Conservation (phyloP, 2,113 vertebrate genomes). For the Callaeas wilsoni region DNA sequence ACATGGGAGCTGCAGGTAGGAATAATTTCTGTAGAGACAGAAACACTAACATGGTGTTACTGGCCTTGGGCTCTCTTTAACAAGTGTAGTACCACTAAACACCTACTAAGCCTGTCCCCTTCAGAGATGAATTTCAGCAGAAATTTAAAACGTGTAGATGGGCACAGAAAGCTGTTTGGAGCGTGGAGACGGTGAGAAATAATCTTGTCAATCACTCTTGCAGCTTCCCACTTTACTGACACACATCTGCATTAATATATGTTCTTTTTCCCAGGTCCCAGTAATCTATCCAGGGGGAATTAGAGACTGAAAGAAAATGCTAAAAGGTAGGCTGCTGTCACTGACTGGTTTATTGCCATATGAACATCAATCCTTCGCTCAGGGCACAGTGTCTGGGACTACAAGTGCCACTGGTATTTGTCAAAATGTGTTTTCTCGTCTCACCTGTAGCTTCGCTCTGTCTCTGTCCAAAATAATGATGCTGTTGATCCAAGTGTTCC, state of each 20-base stretch:
- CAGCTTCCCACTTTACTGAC: not conserved
- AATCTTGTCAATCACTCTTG: not conserved
- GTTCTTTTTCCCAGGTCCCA: not conserved
- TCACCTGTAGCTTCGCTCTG: not conserved
- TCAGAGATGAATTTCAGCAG: not conserved
- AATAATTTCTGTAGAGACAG: not conserved
- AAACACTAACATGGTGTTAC: not conserved
- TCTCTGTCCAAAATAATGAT: not conserved
- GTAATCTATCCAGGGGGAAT: not conserved
- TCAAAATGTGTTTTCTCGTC: not conserved
- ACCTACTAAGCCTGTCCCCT: not conserved
- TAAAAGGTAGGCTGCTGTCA: not conserved
- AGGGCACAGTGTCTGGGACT: not conserved
- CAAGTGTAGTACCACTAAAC: not conserved
- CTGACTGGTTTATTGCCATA: not conserved
- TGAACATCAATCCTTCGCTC: not conserved
- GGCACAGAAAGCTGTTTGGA: not conserved
- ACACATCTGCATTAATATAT: not conserved
- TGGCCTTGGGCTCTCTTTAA: not conserved
- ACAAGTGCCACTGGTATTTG: not conserved
- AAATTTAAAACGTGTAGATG: conserved; percentile 2
- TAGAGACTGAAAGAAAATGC: not conserved
- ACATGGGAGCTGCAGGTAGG: not conserved
- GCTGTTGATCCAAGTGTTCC: not conserved
- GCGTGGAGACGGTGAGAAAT: not conserved